Evolutionary conservation across 2,113 vertebrate genomes (phyloP).

Genomic region (Rhabdomys dilectus): DNA sequence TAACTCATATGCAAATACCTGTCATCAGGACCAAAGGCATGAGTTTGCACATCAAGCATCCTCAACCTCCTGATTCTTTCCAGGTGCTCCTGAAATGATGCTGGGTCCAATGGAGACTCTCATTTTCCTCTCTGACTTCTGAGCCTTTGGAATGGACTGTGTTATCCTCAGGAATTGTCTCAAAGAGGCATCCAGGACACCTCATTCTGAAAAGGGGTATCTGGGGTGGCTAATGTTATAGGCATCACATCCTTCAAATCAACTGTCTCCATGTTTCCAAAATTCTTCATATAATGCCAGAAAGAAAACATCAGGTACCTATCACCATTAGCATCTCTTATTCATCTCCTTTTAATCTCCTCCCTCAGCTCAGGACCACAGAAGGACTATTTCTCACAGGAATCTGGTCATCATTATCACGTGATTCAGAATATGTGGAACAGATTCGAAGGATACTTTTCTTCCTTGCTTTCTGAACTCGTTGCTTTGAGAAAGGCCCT

Average conservation of each 20-base stretch:
- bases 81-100: background rate
- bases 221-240: background rate
- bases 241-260: background rate
- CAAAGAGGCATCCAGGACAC: background rate
- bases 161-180: background rate
- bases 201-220: background rate
- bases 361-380: background rate
- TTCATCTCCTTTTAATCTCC: conserved; percentile 8
- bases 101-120: background rate
- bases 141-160: background rate
- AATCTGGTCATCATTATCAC: background rate
- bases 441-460: background rate
- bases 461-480: background rate
- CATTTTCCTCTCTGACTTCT: background rate
- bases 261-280: background rate
- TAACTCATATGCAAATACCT: background rate
- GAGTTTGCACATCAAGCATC: background rate
- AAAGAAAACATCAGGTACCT: background rate
- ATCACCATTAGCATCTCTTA: background rate
- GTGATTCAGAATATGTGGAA: background rate
- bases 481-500: conserved; percentile 16
- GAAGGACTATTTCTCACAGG: background rate
- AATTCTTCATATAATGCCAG: conserved; percentile 8
- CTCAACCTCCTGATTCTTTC: background rate
- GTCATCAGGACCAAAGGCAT: background rate